phyloP scores from a whole-genome alignment of 2,888 invertebrate species.

The Laothoe populi region DNA sequence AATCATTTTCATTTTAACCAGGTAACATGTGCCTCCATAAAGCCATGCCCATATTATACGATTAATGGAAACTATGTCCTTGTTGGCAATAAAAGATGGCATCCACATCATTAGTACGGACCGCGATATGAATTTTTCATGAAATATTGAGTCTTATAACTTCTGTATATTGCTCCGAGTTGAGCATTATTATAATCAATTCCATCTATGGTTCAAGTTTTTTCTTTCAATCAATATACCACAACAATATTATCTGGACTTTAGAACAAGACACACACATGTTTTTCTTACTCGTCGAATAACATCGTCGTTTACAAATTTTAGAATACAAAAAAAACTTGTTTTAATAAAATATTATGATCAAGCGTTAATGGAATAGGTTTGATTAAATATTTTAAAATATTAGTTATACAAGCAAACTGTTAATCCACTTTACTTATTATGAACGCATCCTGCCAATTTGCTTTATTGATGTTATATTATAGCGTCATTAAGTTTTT shows the following conservation, averaged over 20 bases:
- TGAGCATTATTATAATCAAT: constrained; percentile 66
- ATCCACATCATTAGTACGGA: constrained; percentile 77
- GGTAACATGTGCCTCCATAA: neutral
- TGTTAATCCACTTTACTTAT: constrained; percentile 72
- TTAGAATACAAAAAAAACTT: constrained; percentile 39
- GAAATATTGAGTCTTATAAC: constrained; percentile 72
- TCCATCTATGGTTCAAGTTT: constrained; percentile 60
- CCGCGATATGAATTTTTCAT: constrained; percentile 82
- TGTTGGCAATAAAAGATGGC: constrained; percentile 75
- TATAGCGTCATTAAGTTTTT: constrained; percentile 80
- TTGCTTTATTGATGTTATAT: constrained; percentile 80
- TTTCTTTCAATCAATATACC: constrained; percentile 56
- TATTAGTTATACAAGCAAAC: constrained; percentile 46
- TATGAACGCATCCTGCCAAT: constrained; percentile 78
- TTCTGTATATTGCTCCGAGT: constrained; percentile 59
- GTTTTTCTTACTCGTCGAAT: constrained; percentile 50
- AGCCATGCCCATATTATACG: constrained; percentile 54
- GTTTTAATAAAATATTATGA: constrained; percentile 28
- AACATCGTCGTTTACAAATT: constrained; percentile 57
- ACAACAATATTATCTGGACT: constrained; percentile 64
- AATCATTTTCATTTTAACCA: neutral
- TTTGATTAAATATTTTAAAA: constrained; percentile 20
- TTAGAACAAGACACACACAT: constrained; percentile 61
- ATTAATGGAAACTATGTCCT: constrained; percentile 78
- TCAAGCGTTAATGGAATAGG: neutral